A percentile compares a stretch with the other conserved stretches of the same genome.
Evolutionary conservation across 2,113 vertebrate genomes (phyloP).

Genomic region (Pygoscelis adeliae): DNA sequence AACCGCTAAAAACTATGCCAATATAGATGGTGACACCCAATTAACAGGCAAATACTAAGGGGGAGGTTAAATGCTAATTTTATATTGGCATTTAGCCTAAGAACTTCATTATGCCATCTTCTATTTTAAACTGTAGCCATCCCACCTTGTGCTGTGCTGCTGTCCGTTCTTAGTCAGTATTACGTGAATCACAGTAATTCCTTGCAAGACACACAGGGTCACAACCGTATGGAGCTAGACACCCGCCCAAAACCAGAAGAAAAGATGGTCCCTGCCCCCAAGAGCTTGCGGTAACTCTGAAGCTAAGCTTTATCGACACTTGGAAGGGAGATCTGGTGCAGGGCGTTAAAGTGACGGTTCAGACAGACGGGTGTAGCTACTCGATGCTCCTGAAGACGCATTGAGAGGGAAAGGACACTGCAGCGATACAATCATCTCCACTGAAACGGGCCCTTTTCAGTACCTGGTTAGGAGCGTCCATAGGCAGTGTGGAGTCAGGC

Average conservation of each 20-base stretch:
- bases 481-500: neutral
- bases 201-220: neutral
- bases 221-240: neutral
- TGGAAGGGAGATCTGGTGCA: neutral
- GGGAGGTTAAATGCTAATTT: constrained; percentile 46
- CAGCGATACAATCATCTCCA: neutral
- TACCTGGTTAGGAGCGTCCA: neutral
- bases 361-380: neutral
- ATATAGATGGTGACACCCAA: neutral
- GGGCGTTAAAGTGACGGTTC: neutral
- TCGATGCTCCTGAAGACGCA: neutral
- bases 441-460: neutral
- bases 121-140: constrained; percentile 36
- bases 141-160: neutral
- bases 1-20: neutral
- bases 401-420: neutral
- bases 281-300: neutral
- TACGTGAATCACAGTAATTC: neutral
- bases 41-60: constrained; percentile 38
- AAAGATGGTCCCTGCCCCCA: neutral
- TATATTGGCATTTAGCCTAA: constrained; percentile 42
- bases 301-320: neutral
- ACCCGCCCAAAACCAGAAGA: neutral
- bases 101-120: constrained; percentile 53
- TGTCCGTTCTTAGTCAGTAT: neutral